Conservation (phyloP, 1,140 invertebrate species). For the Zaprionus taronus region DNA sequence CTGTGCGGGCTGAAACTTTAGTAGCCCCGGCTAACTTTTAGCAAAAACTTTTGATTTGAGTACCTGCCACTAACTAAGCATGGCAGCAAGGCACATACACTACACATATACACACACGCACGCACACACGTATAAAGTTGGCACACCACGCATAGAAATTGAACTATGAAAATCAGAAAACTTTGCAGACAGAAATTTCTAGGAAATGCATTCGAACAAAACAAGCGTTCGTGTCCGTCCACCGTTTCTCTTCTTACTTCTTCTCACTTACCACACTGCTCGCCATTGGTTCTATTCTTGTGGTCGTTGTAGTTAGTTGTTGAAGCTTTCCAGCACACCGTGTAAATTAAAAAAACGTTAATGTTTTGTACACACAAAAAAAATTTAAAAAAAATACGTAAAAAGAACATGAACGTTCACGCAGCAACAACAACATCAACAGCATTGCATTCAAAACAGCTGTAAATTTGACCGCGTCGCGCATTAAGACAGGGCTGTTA, state of each 20-base stretch:
- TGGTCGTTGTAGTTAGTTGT: slow-evolving; percentile 28
- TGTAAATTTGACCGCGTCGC: slow-evolving; percentile 54
- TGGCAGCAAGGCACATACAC: slow-evolving; percentile 18
- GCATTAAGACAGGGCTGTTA: slow-evolving; percentile 40
- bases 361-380: slow-evolving; percentile 32
- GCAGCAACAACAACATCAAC: slow-evolving; percentile 46
- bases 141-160: slow-evolving; percentile 74
- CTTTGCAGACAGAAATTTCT: slow-evolving; percentile 78
- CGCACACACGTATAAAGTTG: slow-evolving; percentile 44
- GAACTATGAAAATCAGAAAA: slow-evolving; percentile 80
- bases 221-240: slow-evolving; percentile 13
- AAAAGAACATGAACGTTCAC: slow-evolving; percentile 14
- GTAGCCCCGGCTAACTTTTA: slow-evolving; percentile 76
- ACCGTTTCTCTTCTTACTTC: neutral
- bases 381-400: slow-evolving; percentile 7
- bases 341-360: slow-evolving; percentile 10
- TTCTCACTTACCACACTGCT: slow-evolving; percentile 59
- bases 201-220: slow-evolving; percentile 63
- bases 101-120: slow-evolving; percentile 9
- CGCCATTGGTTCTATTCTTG: slow-evolving; percentile 46
- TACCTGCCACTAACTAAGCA: slow-evolving; percentile 81
- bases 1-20: slow-evolving; percentile 64
- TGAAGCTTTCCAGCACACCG: slow-evolving; percentile 21
- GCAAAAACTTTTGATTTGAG: slow-evolving; percentile 78
- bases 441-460: slow-evolving; percentile 40